Evolutionary conservation across 2,113 vertebrate species (phyloP), one percentile per base, ranked within the genome.

Genomic region (Tragulus kanchil): DNA sequence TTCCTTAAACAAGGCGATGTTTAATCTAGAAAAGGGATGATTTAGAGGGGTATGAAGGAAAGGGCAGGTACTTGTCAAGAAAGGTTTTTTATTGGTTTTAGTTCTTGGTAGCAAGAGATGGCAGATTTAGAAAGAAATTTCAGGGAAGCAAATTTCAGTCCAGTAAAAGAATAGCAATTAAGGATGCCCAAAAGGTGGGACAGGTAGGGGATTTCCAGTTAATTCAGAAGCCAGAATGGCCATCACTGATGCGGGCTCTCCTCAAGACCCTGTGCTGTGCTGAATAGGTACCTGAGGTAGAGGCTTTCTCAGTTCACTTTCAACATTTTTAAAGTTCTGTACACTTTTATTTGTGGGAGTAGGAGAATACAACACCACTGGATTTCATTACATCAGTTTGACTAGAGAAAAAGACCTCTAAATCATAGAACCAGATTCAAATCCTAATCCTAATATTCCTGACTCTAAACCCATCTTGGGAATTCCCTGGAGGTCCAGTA

Each of bases 121-220:
- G 21, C 7, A n/a, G 19, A 26, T 90, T 78, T 81, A 92, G 62
- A 87, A 71, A 92, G 61, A 93, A 92, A 89, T 89, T 56, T n/a
- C 8, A 62, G 25, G 11, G n/a, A 85, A 91, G n/a, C 45, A 85
- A 94, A 67, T 71, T 69, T 89, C 56, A 82, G 36, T 69, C 21
- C 10, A 36, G 58, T 85, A 85, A 82, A 89, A 91, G 9, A 75
- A 50, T 13, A 75, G 13, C 26, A 77, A 78, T 71, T 88, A 73
- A 64, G 42, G 54, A 65, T 79, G 23, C 25, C 21, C 61, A 52
- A 94, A 71, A 86, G 17, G 16, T 45, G 10, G 36, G 79, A 50
- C 17, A 75, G 8, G 14, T 42, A 77, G n/a, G 3, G 59, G 54
- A 85, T 48, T 36, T 92, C 52, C 45, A 73, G 67, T 19, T 96